Evolutionary conservation across 2,113 vertebrate genomes (phyloP).

Genomic region (Caloenas nicobarica): DNA sequence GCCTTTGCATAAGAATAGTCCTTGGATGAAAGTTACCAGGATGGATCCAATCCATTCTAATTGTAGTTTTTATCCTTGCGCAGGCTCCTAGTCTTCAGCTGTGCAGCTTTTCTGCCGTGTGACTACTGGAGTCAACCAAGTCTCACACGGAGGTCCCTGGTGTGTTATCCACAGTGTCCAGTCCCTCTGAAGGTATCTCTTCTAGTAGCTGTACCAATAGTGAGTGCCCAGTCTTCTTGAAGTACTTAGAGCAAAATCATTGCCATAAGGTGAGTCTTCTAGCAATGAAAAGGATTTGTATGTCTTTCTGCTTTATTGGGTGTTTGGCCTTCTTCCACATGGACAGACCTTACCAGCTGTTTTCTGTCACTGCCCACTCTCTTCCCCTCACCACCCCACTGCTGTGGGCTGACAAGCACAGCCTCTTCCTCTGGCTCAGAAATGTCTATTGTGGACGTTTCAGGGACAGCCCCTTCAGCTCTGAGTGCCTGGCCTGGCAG

Average conservation of each 20-base stretch:
- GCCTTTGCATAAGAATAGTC: background rate
- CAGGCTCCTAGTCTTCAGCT: background rate
- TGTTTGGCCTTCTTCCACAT: background rate
- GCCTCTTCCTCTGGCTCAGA: background rate
- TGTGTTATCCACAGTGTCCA: background rate
- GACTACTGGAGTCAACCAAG: background rate
- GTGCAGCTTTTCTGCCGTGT: background rate
- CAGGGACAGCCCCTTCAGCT: background rate
- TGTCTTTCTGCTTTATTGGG: background rate
- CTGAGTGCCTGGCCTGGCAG: background rate
- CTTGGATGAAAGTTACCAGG: background rate
- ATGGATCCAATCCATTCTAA: background rate
- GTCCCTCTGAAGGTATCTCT: background rate
- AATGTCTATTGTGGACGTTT: background rate
- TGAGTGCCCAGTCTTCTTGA: background rate
- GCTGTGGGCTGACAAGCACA: background rate
- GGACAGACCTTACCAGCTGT: background rate
- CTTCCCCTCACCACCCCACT: background rate
- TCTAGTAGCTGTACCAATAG: background rate
- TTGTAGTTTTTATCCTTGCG: background rate
- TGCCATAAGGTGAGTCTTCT: background rate
- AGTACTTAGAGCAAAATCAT: background rate
- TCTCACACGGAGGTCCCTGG: background rate
- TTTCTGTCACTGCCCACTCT: background rate
- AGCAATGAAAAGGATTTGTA: background rate